phyloP scores from a whole-genome alignment of 1,140 invertebrate genomes.

The Aricia agestis region DNA sequence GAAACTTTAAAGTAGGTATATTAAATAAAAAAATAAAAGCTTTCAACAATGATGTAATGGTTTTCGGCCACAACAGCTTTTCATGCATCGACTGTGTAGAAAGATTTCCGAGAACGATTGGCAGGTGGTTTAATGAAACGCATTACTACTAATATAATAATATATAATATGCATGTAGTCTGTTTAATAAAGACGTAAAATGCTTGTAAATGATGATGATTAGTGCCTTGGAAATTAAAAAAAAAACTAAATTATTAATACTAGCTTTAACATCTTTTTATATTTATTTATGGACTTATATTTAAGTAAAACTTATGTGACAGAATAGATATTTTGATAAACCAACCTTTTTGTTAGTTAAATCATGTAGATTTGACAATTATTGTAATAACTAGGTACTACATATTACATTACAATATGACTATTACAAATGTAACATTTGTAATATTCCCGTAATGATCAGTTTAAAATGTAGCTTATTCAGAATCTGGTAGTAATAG shows the following conservation, averaged over 20 bases:
- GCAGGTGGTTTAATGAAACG: no score
- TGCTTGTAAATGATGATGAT: not conserved
- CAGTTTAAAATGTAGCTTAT: no score
- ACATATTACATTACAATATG: not conserved
- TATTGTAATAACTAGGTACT: not conserved
- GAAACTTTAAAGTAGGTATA: no score
- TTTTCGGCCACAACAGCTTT: no score
- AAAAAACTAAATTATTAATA: not conserved
- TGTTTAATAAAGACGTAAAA: conserved; percentile 27
- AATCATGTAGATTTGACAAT: not conserved
- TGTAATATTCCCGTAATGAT: not conserved
- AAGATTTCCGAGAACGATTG: no score
- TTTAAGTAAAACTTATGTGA: not conserved
- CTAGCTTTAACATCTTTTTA: not conserved
- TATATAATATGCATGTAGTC: conserved; percentile 43
- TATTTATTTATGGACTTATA: not conserved
- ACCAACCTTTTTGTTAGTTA: not conserved
- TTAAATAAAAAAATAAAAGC: no score
- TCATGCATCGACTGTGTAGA: no score
- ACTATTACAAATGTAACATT: not conserved
- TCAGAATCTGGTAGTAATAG: no score
- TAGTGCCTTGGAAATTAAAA: not conserved
- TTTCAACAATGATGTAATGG: no score
- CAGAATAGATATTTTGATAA: not conserved
- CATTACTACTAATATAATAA: no score